Percentiles rank a stretch among this genome's conserved stretches.
Evolutionary conservation across 2,113 vertebrate genomes (phyloP).

Genomic region (Actinemys pallida): DNA sequence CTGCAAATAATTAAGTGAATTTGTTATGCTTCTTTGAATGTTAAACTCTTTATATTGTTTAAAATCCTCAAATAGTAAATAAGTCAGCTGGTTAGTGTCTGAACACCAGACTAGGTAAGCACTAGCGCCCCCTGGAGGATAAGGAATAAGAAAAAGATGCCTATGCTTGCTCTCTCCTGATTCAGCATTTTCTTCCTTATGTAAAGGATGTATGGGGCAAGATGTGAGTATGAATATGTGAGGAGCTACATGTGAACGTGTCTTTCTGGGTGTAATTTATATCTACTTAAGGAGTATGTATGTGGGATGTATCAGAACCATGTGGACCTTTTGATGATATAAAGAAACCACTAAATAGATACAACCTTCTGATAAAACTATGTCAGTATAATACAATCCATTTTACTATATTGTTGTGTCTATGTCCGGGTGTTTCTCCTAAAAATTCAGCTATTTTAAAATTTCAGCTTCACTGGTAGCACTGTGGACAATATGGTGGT

Average conservation of each 20-base stretch:
- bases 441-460: not conserved
- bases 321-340: not conserved
- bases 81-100: not conserved
- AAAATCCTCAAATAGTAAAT: not conserved
- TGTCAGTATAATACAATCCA: rapidly evolving
- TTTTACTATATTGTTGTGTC: rapidly evolving
- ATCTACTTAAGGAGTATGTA: not conserved
- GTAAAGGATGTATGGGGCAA: not conserved
- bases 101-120: not conserved
- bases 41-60: not conserved
- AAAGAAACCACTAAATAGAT: not conserved
- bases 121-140: not conserved
- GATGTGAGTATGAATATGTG: not conserved
- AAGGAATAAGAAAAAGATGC: not conserved
- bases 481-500: not conserved
- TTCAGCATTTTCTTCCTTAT: not conserved
- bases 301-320: rapidly evolving
- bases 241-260: not conserved
- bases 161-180: not conserved
- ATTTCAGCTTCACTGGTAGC: not conserved
- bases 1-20: not conserved
- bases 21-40: not conserved
- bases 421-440: rapidly evolving
- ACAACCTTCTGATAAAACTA: not conserved
- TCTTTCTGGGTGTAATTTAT: not conserved